Conservation (phyloP, 1,140 invertebrate genomes). For the Hyles euphorbiae region DNA sequence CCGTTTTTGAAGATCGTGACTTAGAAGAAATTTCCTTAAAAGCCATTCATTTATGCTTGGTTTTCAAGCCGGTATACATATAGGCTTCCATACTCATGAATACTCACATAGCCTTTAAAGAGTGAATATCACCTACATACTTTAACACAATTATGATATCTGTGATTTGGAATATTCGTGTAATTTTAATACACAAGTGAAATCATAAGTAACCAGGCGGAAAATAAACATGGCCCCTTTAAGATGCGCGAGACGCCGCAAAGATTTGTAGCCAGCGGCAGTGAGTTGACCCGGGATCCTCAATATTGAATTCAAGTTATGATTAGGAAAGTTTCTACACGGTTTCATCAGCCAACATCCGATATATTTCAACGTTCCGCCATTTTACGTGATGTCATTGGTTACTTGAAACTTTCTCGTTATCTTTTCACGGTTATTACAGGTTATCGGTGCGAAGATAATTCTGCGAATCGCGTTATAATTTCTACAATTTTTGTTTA, state of each 20-base stretch:
- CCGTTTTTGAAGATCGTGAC: too few species aligned
- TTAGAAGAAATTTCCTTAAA: too few species aligned
- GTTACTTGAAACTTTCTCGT: not conserved
- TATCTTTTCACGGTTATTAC: not conserved
- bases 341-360: conserved; percentile 25
- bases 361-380: conserved; percentile 19
- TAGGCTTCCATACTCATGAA: too few species aligned
- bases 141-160: not conserved
- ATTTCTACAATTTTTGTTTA: too few species aligned
- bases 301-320: conserved; percentile 52
- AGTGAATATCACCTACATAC: too few species aligned
- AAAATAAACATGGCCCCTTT: conserved; percentile 51
- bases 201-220: conserved; percentile 37
- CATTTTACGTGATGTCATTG: conserved; percentile 12
- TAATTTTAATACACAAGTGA: conserved; percentile 8
- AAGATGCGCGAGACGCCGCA: conserved; percentile 25
- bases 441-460: too few species aligned
- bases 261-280: conserved; percentile 46
- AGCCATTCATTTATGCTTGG: too few species aligned
- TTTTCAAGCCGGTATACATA: too few species aligned
- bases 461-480: too few species aligned
- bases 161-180: not conserved
- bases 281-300: conserved; percentile 32
- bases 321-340: conserved; percentile 36
- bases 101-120: too few species aligned